These are phyloP conservation scores for Chaetops frenatus DNA, from an alignment of 2,113 vertebrate genomes.

Conservation along the genomic window DNA sequence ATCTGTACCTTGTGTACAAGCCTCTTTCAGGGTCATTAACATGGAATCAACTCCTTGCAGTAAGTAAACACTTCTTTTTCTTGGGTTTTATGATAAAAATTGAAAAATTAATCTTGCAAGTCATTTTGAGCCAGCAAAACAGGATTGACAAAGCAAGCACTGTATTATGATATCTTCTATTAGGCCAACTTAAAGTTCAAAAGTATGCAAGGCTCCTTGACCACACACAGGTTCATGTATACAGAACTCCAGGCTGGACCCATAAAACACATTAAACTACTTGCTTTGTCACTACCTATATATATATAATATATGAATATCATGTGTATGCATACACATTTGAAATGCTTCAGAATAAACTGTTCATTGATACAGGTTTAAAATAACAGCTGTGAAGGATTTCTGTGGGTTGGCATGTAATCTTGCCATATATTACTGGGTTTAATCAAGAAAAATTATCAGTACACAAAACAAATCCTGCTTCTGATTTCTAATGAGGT, in stretches of 20 bases:
- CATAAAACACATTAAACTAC: slow-evolving; percentile 39
- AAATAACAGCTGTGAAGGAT: slow-evolving; percentile 33
- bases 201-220: slow-evolving; percentile 49
- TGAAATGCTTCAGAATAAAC: slow-evolving; percentile 25
- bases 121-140: slow-evolving; percentile 43
- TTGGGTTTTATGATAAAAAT: slow-evolving; percentile 57
- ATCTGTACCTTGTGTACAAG: slow-evolving; percentile 44
- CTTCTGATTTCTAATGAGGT: neutral
- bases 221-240: slow-evolving; percentile 28
- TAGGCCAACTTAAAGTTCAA: slow-evolving; percentile 55
- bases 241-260: neutral
- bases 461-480: neutral
- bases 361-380: neutral
- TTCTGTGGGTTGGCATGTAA: neutral
- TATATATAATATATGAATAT: neutral
- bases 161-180: slow-evolving; percentile 62
- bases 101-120: slow-evolving; percentile 64
- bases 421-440: neutral
- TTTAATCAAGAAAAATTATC: slow-evolving; percentile 7
- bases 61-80: slow-evolving; percentile 53
- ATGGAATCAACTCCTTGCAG: slow-evolving; percentile 32
- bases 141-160: slow-evolving; percentile 60
- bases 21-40: slow-evolving; percentile 27
- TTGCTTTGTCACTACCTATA: slow-evolving; percentile 23
- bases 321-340: neutral